Base-by-base conservation (phyloP, 1,140 invertebrate species). In the Drosophila bifasciata region DNA sequence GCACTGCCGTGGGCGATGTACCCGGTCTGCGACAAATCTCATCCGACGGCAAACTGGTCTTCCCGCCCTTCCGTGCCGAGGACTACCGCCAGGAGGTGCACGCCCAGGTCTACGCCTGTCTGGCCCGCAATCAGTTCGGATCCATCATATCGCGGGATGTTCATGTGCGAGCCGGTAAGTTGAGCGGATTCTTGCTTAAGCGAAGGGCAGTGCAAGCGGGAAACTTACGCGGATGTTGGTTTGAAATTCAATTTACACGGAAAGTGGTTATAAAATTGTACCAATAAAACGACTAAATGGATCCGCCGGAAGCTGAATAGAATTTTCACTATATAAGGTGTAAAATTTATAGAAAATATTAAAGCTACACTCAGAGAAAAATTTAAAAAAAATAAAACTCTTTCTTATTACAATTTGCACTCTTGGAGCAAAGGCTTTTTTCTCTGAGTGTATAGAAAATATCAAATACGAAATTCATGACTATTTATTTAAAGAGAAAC, bases 51-150 rank as follows among this genome's bases (percentile, higher is more conserved):
- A 98, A 98, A 85, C 93, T 99, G 67, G 96, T 98, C 32, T 98
- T 99, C 91, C 97, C 97, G 46, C 97, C 97, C 8, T 99, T 98
- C 94, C 94, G 97, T 50, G 97, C 96, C 36, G 96, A 97, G 91
- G 96, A 97, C 91, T 98, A 98, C 91, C 94, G 96, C 43, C 96
- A 98, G 92, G 96, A 98, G 92, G 96, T 98, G 36, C 98, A 99
- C 89, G 97, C 97, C 74, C 96, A 97, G 92, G 95, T 97, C 48
- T 99, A 98, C 92, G 95, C 97, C 74, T 99, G 98, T 92, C 92
- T 98, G 46, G 97, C 97, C 13, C 94, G 95, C 72, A 98, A 98
- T 92, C 94, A 95, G 46, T 96, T 97, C 64, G 98, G 98, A 68
- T 96, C 96, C 1, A 97, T 98, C 80, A 95, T 97, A 76, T 98